Conservation (phyloP, 1,140 invertebrate species). For the Plodia interpunctella region DNA sequence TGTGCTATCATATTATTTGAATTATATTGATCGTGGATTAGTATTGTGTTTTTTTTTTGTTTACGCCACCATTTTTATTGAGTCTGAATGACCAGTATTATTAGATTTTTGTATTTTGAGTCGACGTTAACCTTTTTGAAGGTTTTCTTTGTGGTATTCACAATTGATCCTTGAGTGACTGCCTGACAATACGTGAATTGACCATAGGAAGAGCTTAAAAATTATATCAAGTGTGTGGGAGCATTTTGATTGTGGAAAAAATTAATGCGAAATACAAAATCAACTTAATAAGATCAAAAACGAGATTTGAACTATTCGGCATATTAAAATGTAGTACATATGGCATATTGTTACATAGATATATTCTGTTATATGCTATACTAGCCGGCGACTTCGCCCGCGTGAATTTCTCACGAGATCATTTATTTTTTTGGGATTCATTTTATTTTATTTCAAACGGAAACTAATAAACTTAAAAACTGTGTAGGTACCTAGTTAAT, state of each 20-base stretch:
- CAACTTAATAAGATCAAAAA: too few relatives aligned
- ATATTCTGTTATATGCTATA: too few relatives aligned
- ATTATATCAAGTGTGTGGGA: neutral
- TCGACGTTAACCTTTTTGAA: neutral
- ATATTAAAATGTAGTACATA: too few relatives aligned
- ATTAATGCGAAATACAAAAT: too few relatives aligned
- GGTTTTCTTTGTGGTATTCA: neutral
- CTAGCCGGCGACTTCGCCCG: too few relatives aligned
- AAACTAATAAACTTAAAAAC: too few relatives aligned
- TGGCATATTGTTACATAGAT: too few relatives aligned
- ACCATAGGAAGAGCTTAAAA: neutral
- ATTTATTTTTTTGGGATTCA: too few relatives aligned
- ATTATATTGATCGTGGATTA: constrained; percentile 10
- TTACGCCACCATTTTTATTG: neutral
- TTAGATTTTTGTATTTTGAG: neutral
- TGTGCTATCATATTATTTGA: constrained; percentile 10
- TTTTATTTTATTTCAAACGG: too few relatives aligned
- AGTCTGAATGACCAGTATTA: neutral
- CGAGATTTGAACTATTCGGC: too few relatives aligned
- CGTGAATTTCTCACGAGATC: too few relatives aligned
- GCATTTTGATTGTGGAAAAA: neutral
- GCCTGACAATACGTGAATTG: neutral
- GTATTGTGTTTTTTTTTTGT: constrained; percentile 7
- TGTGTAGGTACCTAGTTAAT: too few relatives aligned
- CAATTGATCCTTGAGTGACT: neutral